These are phyloP conservation scores for Drosophila watanabei DNA, from an alignment of 1,140 invertebrate genomes.

Conservation along the genomic window DNA sequence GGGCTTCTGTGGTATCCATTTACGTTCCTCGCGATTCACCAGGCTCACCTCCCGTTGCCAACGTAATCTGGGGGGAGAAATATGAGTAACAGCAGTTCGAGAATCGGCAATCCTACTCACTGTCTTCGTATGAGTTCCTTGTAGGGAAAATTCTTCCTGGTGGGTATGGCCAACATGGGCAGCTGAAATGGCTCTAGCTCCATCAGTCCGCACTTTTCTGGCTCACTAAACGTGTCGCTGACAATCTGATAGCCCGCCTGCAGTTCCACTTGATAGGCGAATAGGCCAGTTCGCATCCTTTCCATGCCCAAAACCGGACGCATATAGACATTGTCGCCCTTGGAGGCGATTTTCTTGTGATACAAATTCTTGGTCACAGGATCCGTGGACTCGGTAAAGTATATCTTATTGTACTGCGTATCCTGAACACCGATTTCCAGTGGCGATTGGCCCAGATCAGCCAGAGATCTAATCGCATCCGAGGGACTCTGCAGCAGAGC, in stretches of 20 bases:
- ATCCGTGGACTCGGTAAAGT: conserved; percentile 87
- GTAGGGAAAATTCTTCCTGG: conserved; percentile 87
- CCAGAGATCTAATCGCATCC: conserved; percentile 86
- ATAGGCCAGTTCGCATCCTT: conserved; percentile 86
- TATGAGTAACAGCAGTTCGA: too few relatives aligned
- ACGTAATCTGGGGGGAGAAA: conserved; percentile 66
- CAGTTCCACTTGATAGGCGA: conserved; percentile 87
- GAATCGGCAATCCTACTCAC: conserved; percentile 35
- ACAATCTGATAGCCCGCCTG: conserved; percentile 87
- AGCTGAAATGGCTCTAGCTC: conserved; percentile 87
- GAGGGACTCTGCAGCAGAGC: conserved; percentile 88
- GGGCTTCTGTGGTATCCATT: conserved; percentile 85
- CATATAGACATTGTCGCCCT: conserved; percentile 86
- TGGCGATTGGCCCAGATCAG: conserved; percentile 86
- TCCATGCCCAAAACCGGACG: conserved; percentile 86
- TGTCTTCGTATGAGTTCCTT: conserved; percentile 87
- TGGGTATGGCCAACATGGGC: conserved; percentile 86
- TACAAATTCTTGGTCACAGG: conserved; percentile 86
- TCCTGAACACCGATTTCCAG: conserved; percentile 87
- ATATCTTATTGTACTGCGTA: conserved; percentile 87
- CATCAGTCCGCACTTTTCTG: conserved; percentile 88
- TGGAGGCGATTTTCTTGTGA: conserved; percentile 86
- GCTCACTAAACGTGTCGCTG: conserved; percentile 87
- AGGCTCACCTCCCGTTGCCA: conserved; percentile 85
- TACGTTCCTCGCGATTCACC: conserved; percentile 78